Conservation (phyloP, 2,113 vertebrate genomes). For the Scortum barcoo region DNA sequence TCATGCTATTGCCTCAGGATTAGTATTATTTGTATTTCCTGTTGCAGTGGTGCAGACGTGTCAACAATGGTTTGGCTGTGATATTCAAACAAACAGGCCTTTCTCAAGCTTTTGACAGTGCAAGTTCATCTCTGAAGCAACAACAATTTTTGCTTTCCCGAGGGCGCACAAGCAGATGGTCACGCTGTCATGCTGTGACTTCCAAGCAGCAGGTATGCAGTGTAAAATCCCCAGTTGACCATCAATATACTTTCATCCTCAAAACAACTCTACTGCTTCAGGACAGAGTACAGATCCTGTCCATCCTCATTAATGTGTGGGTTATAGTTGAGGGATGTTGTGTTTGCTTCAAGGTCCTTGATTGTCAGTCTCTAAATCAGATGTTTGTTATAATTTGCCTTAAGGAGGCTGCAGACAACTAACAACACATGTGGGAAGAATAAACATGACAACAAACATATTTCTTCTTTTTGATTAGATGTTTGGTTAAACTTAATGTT, state of each 20-base stretch:
- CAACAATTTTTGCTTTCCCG: slow-evolving; percentile 16
- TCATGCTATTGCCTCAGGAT: no score
- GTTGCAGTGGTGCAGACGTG: slow-evolving; percentile 48
- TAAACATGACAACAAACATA: background rate
- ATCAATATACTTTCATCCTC: background rate
- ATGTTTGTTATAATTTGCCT: background rate
- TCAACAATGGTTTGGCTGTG: slow-evolving; percentile 54
- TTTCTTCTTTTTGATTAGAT: background rate
- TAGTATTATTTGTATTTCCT: slow-evolving; percentile 14
- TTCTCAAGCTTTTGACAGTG: slow-evolving; percentile 44
- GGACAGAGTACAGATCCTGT: background rate
- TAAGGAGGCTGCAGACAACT: background rate
- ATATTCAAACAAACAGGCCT: slow-evolving; percentile 44
- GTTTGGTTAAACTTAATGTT: background rate
- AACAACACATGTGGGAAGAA: background rate
- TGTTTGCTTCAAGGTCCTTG: background rate
- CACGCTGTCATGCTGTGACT: slow-evolving; percentile 40
- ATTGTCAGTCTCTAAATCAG: slow-evolving; percentile 30
- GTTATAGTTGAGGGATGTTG: background rate
- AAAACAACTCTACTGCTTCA: background rate
- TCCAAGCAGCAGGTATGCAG: background rate
- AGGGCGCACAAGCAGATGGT: slow-evolving; percentile 62
- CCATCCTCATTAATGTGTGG: slow-evolving; percentile 13
- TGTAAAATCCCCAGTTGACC: background rate
- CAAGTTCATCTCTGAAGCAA: slow-evolving; percentile 23